Evolutionary conservation across 2,113 vertebrate genomes (phyloP).

Genomic region (Catharus minimus): DNA sequence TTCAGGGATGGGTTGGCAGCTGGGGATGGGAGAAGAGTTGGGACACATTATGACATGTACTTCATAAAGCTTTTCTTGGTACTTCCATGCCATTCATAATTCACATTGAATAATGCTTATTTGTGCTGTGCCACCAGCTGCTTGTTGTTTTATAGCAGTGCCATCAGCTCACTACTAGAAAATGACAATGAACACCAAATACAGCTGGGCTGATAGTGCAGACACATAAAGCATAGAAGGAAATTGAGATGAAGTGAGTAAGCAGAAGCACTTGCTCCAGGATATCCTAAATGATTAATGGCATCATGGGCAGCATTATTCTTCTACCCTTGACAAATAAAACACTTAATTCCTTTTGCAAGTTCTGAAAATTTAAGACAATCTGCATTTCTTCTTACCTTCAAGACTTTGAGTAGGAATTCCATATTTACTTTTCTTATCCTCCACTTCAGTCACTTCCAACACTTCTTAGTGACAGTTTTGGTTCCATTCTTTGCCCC

Average conservation of each 20-base stretch:
- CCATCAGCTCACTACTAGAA: not conserved
- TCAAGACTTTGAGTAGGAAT: not conserved
- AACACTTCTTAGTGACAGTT: not conserved
- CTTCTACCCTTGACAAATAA: not conserved
- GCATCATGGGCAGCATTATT: not conserved
- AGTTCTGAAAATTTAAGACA: not conserved
- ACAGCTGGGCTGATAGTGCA: not conserved
- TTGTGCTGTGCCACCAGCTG: constrained; percentile 27
- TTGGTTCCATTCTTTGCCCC: not conserved
- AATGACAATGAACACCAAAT: constrained; percentile 11
- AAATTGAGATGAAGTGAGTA: not conserved
- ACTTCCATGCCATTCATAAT: constrained; percentile 8
- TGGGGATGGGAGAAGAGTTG: not conserved
- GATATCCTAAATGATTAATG: not conserved
- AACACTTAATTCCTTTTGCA: not conserved
- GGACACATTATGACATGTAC: not conserved
- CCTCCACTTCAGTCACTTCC: not conserved
- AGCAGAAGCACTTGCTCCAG: not conserved
- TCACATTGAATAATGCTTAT: constrained; percentile 8
- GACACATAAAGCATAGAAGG: not conserved
- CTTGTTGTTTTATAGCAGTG: not conserved
- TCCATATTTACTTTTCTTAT: not conserved
- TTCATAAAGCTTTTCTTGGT: not conserved
- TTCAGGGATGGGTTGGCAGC: not conserved
- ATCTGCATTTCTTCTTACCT: not conserved